Conservation (phyloP, 2,113 vertebrate species). For the Laticauda colubrina region DNA sequence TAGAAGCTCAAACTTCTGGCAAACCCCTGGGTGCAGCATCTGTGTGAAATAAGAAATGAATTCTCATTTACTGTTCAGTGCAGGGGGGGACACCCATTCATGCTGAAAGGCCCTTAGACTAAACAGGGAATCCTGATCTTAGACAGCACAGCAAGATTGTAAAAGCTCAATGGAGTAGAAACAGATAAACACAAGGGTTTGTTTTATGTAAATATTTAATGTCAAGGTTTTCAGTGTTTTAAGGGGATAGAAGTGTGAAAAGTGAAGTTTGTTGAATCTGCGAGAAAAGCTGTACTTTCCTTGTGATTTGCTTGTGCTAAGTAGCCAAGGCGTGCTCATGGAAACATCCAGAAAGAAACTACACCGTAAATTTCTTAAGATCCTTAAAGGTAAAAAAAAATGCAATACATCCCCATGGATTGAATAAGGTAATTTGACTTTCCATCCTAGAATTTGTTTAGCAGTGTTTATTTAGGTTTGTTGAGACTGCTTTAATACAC, state of each 20-base stretch:
- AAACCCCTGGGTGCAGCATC: conserved; percentile 2
- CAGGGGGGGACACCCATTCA: background rate
- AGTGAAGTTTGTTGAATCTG: background rate
- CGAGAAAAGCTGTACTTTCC: background rate
- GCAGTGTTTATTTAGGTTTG: background rate
- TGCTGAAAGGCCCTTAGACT: conserved; percentile 17
- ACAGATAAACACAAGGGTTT: background rate
- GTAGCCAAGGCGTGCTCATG: background rate
- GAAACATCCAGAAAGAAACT: background rate
- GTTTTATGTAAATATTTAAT: conserved; percentile 38
- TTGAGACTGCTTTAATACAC: background rate
- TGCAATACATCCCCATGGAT: background rate
- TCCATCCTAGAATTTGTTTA: background rate
- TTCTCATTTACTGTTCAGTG: background rate
- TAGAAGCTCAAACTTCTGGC: background rate
- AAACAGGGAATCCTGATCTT: conserved; percentile 45
- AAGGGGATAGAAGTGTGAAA: background rate
- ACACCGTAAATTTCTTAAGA: background rate
- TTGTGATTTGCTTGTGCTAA: background rate
- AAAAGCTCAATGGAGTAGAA: conserved; percentile 10
- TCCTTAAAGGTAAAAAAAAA: background rate
- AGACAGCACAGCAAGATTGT: conserved; percentile 11
- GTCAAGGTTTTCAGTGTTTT: conserved; percentile 9
- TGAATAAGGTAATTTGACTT: background rate
- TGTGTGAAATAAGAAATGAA: conserved; percentile 37